Evolutionary conservation across 1,140 invertebrate genomes (phyloP).

Genomic region (Chionoecetes opilio): DNA sequence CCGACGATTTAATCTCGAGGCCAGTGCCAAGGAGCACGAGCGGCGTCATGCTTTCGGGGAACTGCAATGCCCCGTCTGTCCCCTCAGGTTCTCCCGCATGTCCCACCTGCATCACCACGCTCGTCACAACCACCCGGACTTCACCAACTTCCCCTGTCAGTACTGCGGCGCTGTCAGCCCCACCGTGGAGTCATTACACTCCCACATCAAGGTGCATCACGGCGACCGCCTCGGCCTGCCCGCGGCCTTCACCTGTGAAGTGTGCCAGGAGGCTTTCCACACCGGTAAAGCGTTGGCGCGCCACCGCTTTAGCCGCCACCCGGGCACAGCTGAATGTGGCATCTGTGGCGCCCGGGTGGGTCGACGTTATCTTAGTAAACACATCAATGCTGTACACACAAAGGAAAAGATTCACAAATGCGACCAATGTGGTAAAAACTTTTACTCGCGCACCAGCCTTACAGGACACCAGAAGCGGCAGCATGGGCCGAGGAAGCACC

Average conservation of each 20-base stretch:
- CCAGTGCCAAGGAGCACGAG: conserved; percentile 71
- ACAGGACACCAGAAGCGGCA: conserved; percentile 73
- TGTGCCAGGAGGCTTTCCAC: conserved; percentile 72
- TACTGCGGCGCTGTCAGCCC: conserved; percentile 68
- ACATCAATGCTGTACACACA: conserved; percentile 79
- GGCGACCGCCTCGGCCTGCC: conserved; percentile 69
- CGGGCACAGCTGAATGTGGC: conserved; percentile 60
- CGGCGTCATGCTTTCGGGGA: conserved; percentile 70
- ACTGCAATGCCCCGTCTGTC: conserved; percentile 73
- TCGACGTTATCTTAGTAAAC: conserved; percentile 71
- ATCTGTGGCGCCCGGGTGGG: conserved; percentile 69
- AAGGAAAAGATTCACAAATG: conserved; percentile 75
- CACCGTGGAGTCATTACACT: conserved; percentile 74
- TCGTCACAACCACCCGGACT: conserved; percentile 57
- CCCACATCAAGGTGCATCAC: conserved; percentile 75
- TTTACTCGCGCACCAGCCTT: conserved; percentile 72
- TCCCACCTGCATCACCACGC: conserved; percentile 71
- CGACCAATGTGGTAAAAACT: conserved; percentile 59
- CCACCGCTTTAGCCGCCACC: conserved; percentile 67
- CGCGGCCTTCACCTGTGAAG: conserved; percentile 57
- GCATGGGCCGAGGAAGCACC: conserved; percentile 66
- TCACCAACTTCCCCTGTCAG: conserved; percentile 69
- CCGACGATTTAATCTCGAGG: conserved; percentile 65
- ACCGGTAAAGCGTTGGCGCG: conserved; percentile 71
- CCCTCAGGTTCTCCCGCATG: conserved; percentile 67